phyloP scores from a whole-genome alignment of 2,797 vertebrate genomes.

The Dendrocincla tyrannina region DNA sequence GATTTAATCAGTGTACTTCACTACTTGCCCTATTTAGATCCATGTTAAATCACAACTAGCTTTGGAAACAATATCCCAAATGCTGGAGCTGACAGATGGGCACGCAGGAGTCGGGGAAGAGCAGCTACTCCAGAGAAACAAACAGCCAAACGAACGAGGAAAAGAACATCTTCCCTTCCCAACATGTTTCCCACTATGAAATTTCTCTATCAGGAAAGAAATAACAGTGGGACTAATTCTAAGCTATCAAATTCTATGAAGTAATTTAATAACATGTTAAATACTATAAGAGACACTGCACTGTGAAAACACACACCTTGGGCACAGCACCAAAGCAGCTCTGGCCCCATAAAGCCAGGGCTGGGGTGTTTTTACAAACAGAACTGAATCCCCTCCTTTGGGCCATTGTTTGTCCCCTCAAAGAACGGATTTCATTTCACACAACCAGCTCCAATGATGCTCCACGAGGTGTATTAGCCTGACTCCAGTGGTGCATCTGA shows the following conservation, averaged over 20 bases:
- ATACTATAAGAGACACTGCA: neutral
- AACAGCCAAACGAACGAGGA: neutral
- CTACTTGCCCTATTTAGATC: constrained; percentile 81
- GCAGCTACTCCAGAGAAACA: neutral
- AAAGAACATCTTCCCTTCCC: neutral
- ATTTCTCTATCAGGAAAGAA: neutral
- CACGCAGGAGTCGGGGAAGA: neutral
- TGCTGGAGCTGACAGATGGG: constrained; percentile 54
- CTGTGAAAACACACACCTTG: neutral
- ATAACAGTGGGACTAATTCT: neutral
- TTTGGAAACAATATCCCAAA: constrained; percentile 75
- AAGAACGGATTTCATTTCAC: neutral
- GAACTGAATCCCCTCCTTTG: neutral
- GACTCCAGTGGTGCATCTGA: neutral
- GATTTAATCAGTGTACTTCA: constrained; percentile 62
- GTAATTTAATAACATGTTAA: neutral
- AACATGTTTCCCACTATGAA: fast-evolving
- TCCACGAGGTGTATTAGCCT: neutral
- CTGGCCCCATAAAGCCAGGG: neutral
- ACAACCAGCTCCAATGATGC: neutral
- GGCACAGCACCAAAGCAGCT: neutral
- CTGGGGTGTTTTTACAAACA: neutral
- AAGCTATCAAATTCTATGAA: neutral
- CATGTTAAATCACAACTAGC: constrained; percentile 74
- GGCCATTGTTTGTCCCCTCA: neutral